phyloP scores from a whole-genome alignment of 2,888 invertebrate species.

The Lydus trimaculatus region DNA sequence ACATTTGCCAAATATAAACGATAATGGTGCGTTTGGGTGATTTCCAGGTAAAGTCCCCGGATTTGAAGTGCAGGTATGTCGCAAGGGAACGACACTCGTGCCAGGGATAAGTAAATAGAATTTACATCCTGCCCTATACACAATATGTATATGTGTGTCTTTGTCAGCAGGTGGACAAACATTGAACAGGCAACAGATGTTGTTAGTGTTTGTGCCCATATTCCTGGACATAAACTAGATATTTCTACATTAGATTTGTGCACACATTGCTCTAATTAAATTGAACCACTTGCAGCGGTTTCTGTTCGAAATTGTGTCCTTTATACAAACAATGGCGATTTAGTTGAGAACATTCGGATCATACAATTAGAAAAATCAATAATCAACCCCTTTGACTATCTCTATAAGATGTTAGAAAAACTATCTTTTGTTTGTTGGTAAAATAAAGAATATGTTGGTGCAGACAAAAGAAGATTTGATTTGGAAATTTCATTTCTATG shows the following conservation, averaged over 20 bases:
- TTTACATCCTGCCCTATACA: background rate
- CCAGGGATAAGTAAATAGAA: background rate
- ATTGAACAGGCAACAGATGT: background rate
- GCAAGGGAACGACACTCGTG: background rate
- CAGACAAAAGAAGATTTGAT: background rate
- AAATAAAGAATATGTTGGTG: background rate
- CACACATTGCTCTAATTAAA: background rate
- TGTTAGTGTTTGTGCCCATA: background rate
- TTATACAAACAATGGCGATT: background rate
- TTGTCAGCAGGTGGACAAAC: background rate
- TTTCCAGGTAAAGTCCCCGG: background rate
- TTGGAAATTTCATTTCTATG: constrained; percentile 1
- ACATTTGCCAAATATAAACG: background rate
- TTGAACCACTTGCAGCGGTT: background rate
- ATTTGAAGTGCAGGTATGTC: background rate
- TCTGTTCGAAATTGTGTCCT: background rate
- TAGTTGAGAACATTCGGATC: background rate
- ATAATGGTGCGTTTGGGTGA: constrained; percentile 1
- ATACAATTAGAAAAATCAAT: background rate
- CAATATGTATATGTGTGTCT: background rate
- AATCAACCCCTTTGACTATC: background rate
- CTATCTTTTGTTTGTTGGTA: background rate
- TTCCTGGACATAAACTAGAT: background rate
- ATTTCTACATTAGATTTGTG: background rate
- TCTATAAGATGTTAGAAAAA: background rate